Base-by-base conservation (phyloP, 2,888 invertebrate species). In the Protophormia terraenovae region DNA sequence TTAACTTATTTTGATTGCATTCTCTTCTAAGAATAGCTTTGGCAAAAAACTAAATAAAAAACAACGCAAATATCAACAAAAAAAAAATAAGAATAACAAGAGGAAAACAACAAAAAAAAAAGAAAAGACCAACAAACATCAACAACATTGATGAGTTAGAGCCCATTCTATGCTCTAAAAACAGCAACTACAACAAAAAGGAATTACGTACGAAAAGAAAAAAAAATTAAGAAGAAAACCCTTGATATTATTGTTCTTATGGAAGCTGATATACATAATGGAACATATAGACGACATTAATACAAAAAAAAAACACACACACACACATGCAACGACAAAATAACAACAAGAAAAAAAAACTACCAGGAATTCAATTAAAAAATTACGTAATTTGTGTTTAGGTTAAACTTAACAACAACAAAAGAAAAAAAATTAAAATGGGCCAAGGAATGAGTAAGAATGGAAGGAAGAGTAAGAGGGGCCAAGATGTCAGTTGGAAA, bases 351-450 rank as follows among this genome's bases (percentile, higher is more conserved):
- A 27, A 16, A 77, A 67, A 58, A 69, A 50, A 69, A 71, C 78
- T 62, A 71, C 64, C 64, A 72, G 66, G 78, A 80, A 69, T 75
- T 75, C 75, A 81, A 81, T 81, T 81, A 69, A 81, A 81, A 81
- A 81, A 75, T 81, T 81, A 81, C 75, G 67, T 81, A 81, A 75
- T 81, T 67, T 81, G 81, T 80, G 80, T 81, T 81, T 75, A 81
- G 75, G 81, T 81, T 73, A 73, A 73, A 75, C 58, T 50, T 22
- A 81, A 29, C 32, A 72, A 73, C 66, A 66, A 14, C 29, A 58
- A 8, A 32, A 60, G 6, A 58, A 29, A 27, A 67, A 58, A 60
- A 79, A 35, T 24, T 53, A 24, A 71, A 53, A 69, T 69, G 50
- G 22, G 35, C 62, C 76, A 67, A 12, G 53, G 14, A 50, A 75